Evolutionary conservation across 2,888 invertebrate genomes (phyloP).

Genomic region (Lithophane semibrunnea): DNA sequence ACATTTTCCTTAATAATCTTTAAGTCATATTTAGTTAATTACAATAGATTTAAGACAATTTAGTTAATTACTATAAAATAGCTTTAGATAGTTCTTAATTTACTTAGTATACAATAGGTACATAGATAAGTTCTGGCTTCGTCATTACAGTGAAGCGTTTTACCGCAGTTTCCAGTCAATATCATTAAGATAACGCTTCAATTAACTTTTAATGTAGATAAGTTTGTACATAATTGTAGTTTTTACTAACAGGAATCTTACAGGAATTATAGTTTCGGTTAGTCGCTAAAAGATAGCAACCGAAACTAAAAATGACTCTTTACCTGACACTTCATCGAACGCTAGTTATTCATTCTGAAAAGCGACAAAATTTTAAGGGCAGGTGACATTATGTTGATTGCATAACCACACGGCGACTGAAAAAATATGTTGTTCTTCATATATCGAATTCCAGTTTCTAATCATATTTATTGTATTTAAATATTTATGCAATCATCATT

Average conservation of each 20-base stretch:
- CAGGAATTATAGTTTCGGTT: slow-evolving; percentile 49
- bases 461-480: slow-evolving; percentile 65
- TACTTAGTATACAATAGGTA: slow-evolving; percentile 54
- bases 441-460: slow-evolving; percentile 42
- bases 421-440: slow-evolving; percentile 45
- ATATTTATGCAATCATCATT: slow-evolving; percentile 82
- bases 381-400: slow-evolving; percentile 81
- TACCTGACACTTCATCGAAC: slow-evolving; percentile 17
- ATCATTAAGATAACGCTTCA: slow-evolving; percentile 61
- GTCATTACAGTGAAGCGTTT: slow-evolving; percentile 45
- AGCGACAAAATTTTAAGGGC: slow-evolving; percentile 72
- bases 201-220: slow-evolving; percentile 62
- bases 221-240: slow-evolving; percentile 49
- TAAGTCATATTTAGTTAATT: slow-evolving; percentile 57
- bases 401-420: slow-evolving; percentile 70
- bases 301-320: slow-evolving; percentile 23
- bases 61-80: slow-evolving; percentile 60
- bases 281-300: slow-evolving; percentile 47
- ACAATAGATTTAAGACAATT: slow-evolving; percentile 61
- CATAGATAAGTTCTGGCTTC: slow-evolving; percentile 50
- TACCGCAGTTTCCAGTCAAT: slow-evolving; percentile 56
- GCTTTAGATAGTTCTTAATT: slow-evolving; percentile 59
- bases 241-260: slow-evolving; percentile 46
- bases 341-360: slow-evolving; percentile 14
- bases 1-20: slow-evolving; percentile 32